phyloP scores from a whole-genome alignment of 2,888 invertebrate genomes.

The Linnaemya vulpina region DNA sequence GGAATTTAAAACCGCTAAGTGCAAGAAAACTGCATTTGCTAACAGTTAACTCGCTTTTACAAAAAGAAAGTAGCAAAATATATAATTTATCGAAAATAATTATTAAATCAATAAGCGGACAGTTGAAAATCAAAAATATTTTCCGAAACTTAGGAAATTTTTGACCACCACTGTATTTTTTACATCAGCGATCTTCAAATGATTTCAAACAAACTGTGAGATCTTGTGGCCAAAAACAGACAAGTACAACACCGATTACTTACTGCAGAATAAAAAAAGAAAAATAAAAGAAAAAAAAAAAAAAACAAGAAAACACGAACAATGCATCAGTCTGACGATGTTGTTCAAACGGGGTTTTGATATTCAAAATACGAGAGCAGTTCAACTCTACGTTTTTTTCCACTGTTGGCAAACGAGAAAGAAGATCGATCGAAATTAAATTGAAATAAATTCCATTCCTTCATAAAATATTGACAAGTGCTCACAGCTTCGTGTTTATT shows the following conservation, averaged over 20 bases:
- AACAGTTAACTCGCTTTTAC: too few species aligned
- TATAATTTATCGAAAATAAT: too few species aligned
- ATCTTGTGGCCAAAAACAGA: constrained; percentile 15
- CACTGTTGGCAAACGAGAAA: constrained; percentile 71
- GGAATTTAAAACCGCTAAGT: too few species aligned
- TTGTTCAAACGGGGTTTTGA: constrained; percentile 60
- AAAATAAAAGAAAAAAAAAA: constrained; percentile 9
- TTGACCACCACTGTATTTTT: constrained; percentile 11
- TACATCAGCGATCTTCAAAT: constrained; percentile 17
- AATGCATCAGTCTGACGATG: constrained; percentile 81
- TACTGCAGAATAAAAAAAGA: neutral
- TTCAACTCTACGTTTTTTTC: constrained; percentile 32
- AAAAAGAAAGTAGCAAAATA: too few species aligned
- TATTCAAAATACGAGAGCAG: constrained; percentile 58
- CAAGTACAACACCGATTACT: constrained; percentile 50
- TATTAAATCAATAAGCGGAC: too few species aligned
- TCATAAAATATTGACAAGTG: constrained; percentile 80
- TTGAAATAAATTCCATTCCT: constrained; percentile 80
- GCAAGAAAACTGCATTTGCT: too few species aligned
- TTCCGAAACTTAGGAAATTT: too few species aligned
- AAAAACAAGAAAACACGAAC: constrained; percentile 77
- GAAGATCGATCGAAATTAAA: constrained; percentile 81
- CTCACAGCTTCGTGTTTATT: constrained; percentile 76
- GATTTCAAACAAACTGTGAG: constrained; percentile 11
- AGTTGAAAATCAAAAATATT: neutral